Conservation (phyloP, 2,888 invertebrate species). For the Orthosia cruda region DNA sequence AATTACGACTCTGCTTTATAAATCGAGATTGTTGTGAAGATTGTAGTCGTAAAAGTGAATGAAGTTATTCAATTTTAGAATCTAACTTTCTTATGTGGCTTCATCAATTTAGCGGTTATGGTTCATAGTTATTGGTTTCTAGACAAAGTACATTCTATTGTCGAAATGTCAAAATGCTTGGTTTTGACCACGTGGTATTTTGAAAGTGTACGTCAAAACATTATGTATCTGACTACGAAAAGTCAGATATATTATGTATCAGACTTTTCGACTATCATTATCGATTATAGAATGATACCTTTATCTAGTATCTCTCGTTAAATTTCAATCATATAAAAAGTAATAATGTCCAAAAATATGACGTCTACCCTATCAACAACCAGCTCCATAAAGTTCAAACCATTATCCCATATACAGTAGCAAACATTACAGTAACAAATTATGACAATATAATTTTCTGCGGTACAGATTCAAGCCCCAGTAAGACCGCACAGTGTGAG, state of each 20-base stretch:
- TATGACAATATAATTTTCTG: slow-evolving; percentile 31
- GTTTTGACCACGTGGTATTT: too few species aligned
- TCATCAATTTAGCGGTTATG: neutral
- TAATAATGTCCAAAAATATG: neutral
- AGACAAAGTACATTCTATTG: too few species aligned
- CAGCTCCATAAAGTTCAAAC: neutral
- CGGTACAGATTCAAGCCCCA: slow-evolving; percentile 82
- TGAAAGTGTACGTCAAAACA: too few species aligned
- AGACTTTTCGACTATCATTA: too few species aligned
- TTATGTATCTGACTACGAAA: too few species aligned
- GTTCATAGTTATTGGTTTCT: too few species aligned
- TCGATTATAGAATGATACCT: too few species aligned
- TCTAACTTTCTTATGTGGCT: neutral
- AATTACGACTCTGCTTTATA: slow-evolving; percentile 41
- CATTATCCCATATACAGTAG: neutral
- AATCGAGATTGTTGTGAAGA: slow-evolving; percentile 43
- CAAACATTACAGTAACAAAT: slow-evolving; percentile 24
- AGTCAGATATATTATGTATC: too few species aligned
- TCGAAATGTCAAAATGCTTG: too few species aligned
- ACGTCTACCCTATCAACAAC: neutral
- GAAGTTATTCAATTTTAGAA: neutral
- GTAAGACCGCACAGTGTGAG: slow-evolving; percentile 95
- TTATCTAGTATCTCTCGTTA: too few species aligned
- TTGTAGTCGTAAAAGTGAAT: slow-evolving; percentile 26
- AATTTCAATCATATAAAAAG: neutral